These are phyloP conservation scores for Pygmarrhopalites habei DNA, from an alignment of 1,140 invertebrate genomes.

Conservation along the genomic window DNA sequence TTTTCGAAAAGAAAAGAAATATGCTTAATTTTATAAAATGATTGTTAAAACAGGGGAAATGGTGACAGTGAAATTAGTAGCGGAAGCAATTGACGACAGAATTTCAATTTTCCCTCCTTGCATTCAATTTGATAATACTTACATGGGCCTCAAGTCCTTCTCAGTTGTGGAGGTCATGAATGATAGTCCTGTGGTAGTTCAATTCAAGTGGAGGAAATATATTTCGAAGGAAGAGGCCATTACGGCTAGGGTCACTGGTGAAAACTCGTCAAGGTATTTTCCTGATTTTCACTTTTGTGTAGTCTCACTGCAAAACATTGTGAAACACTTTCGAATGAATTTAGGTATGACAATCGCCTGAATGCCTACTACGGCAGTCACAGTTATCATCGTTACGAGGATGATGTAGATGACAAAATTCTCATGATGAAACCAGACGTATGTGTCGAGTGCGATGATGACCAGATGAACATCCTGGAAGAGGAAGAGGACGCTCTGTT, in stretches of 20 bases:
- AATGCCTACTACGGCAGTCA: background rate
- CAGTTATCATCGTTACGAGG: background rate
- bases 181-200: conserved; percentile 43
- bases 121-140: conserved; percentile 46
- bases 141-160: conserved; percentile 43
- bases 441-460: background rate
- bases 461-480: background rate
- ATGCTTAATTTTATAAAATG: conserved; percentile 4
- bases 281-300: background rate
- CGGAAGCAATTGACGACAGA: conserved; percentile 41
- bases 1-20: conserved; percentile 2
- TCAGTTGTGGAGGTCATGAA: conserved; percentile 45
- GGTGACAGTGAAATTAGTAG: conserved; percentile 40
- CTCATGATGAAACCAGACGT: background rate
- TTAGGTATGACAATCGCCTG: no score
- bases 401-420: background rate
- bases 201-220: conserved; percentile 45
- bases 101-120: conserved; percentile 41
- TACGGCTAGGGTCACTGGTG: background rate
- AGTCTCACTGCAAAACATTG: no score
- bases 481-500: conserved; percentile 1
- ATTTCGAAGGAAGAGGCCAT: conserved; percentile 10
- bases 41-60: conserved; percentile 41
- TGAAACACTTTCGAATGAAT: no score
- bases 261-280: background rate